Evolutionary conservation across 2,113 vertebrate species (phyloP).

Genomic region (Oplegnathus fasciatus): DNA sequence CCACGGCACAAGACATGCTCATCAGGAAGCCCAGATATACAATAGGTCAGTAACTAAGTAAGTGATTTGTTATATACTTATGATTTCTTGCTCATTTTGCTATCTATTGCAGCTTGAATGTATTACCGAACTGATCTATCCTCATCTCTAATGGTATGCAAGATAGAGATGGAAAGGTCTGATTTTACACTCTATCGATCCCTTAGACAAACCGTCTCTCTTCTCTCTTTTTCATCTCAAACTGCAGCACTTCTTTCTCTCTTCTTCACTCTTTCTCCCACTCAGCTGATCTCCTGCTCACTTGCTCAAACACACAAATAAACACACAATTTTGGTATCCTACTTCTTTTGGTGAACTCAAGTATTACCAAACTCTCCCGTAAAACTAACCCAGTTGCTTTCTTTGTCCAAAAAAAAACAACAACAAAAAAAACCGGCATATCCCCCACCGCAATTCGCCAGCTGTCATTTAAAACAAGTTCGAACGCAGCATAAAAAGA

Average conservation of each 20-base stretch:
- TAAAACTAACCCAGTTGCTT: conserved; percentile 15
- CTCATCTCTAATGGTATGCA: background rate
- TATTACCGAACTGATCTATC: background rate
- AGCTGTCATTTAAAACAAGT: conserved; percentile 37
- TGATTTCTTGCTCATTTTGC: background rate
- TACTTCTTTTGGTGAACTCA: background rate
- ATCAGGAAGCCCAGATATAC: background rate
- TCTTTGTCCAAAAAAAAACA: background rate
- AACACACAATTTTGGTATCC: background rate
- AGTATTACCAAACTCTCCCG: background rate
- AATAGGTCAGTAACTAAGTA: background rate
- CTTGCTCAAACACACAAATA: background rate
- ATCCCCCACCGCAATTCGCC: background rate
- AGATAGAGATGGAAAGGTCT: conserved; percentile 1
- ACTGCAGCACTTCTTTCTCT: background rate
- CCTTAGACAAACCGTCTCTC: background rate
- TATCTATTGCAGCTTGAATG: background rate
- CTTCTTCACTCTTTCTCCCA: conserved; percentile 9
- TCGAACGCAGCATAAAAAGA: conserved; percentile 8
- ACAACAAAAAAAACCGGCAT: background rate
- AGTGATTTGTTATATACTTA: background rate
- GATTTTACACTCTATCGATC: background rate
- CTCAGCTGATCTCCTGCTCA: conserved; percentile 24
- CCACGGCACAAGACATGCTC: too few relatives aligned
- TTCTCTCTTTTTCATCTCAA: conserved; percentile 8